These are phyloP conservation scores for Alsophila aescularia DNA, from an alignment of 2,888 invertebrate species.

Conservation along the genomic window DNA sequence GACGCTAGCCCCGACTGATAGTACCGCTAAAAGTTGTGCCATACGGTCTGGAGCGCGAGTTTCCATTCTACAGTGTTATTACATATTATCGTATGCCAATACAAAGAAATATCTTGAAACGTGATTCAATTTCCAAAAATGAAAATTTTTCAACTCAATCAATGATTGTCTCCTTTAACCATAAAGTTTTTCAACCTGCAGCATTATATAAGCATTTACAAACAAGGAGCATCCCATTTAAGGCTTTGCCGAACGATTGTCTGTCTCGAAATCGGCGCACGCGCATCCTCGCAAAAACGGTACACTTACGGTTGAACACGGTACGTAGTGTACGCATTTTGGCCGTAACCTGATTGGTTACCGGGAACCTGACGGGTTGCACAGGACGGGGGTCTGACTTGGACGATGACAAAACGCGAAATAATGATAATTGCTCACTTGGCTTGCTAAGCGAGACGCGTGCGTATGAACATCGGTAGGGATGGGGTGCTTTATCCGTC, in stretches of 20 bases:
- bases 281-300: constrained; percentile 24
- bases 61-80: too few relatives aligned
- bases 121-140: too few relatives aligned
- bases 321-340: constrained; percentile 20
- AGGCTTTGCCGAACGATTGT: constrained; percentile 14
- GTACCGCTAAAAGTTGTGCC: too few relatives aligned
- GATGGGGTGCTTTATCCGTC: constrained; percentile 14
- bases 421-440: constrained; percentile 70
- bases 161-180: background rate
- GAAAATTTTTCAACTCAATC: too few relatives aligned
- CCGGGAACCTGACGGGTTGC: background rate
- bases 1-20: too few relatives aligned
- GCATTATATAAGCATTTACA: constrained; percentile 5
- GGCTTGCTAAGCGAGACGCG: constrained; percentile 52
- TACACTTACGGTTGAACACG: constrained; percentile 1
- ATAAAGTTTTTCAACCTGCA: constrained; percentile 8
- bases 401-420: constrained; percentile 43
- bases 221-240: constrained; percentile 6
- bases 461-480: constrained; percentile 43
- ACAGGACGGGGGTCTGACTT: constrained; percentile 9
- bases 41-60: too few relatives aligned
- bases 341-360: constrained; percentile 2
- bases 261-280: constrained; percentile 18
- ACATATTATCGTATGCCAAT: too few relatives aligned
- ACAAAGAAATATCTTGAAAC: too few relatives aligned